These are phyloP conservation scores for Hipposideros armiger DNA, from an alignment of 2,113 vertebrate species.

Conservation along the genomic window DNA sequence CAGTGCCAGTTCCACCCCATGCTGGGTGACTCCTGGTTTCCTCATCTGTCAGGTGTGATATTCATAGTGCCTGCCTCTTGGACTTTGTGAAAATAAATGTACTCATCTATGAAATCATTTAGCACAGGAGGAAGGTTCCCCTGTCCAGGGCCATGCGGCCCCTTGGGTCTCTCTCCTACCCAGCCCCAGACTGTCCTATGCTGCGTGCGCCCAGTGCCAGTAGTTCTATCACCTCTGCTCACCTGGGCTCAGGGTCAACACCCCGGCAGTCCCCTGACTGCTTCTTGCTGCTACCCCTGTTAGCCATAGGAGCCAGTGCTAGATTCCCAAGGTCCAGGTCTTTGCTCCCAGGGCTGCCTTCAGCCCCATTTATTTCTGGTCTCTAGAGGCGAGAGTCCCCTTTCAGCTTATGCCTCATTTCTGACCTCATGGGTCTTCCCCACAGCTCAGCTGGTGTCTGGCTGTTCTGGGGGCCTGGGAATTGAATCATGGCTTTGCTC, in stretches of 20 bases:
- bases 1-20: neutral
- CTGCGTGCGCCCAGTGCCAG: accelerated
- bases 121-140: neutral
- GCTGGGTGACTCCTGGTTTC: neutral
- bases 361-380: neutral
- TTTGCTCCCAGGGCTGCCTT: neutral
- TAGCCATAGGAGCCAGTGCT: neutral
- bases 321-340: too few species aligned
- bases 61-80: neutral
- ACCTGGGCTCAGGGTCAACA: accelerated
- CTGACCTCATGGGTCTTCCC: neutral
- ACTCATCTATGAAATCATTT: neutral
- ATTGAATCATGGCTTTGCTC: accelerated
- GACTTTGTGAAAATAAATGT: neutral
- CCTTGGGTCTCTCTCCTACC: neutral
- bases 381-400: neutral
- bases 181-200: accelerated
- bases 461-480: neutral
- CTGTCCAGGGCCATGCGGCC: accelerated
- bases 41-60: neutral
- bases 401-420: neutral
- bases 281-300: neutral
- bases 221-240: neutral
- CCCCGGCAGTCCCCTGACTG: neutral
- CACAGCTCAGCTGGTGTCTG: neutral